Evolutionary conservation across 2,797 vertebrate species (phyloP), one percentile per base, ranked within the genome.

Genomic region (Microctenopoma steveboyesi): DNA sequence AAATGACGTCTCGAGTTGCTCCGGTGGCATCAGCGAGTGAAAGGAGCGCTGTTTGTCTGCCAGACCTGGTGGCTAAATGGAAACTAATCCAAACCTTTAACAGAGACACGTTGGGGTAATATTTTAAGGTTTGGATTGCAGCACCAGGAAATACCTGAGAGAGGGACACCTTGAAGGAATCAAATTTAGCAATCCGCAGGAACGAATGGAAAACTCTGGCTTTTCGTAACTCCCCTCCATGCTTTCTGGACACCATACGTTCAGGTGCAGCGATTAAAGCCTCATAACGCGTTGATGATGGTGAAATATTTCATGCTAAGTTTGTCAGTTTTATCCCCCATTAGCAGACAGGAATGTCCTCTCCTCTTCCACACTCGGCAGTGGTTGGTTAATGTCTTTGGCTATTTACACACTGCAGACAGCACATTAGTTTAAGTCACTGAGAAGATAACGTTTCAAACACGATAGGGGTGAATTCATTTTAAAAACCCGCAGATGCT

Each of bases 61-160:
- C 90, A 91, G 84, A 65, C 30, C 73, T 46, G 69, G 67, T 82
- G 85, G 85, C 77, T 73, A 64, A 75, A 87, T 56, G 78, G 85
- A 85, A 85, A 51, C 71, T 46, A 72, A 86, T 84, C 85, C 76
- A 86, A 78, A 70, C 73, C 64, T 78, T 89, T 83, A 83, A 87
- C 89, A 64, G 68, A 74, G 45, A 83, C 70, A 64, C 65, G 68
- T 74, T 74, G 78, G 69, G 71, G 68, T 82, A 79, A 89, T 86
- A 83, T 87, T 89, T 86, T 86, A 89, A 79, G 79, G 79, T 69
- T 87, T 89, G 86, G 83, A 77, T 89, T 80, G 72, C 65, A 67
- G 71, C 57, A 85, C 66, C 89, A 91, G 91, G 90, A 91, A 92
- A 92, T 88, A 91, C 86, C 87, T 86, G 85, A 76, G 79, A 74